Evolutionary conservation across 1,140 invertebrate species (phyloP).

Genomic region (Thalassaphorura encarpata): DNA sequence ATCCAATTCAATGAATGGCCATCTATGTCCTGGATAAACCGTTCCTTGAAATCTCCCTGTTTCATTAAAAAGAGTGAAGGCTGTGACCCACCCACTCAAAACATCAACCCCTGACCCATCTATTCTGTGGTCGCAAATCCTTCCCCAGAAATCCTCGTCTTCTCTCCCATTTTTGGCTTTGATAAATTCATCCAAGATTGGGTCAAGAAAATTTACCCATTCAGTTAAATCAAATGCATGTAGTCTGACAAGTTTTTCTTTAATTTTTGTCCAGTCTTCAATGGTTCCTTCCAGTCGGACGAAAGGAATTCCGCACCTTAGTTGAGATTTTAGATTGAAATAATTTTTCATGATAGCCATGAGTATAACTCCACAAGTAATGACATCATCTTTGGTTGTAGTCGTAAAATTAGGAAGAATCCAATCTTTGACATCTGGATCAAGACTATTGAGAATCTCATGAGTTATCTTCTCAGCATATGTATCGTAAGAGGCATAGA

Average conservation of each 20-base stretch:
- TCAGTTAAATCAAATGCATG: slow-evolving; percentile 7
- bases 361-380: slow-evolving; percentile 12
- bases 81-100: slow-evolving; percentile 11
- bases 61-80: slow-evolving; percentile 3
- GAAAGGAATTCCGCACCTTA: slow-evolving; percentile 7
- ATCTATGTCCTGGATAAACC: background rate
- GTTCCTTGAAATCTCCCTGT: background rate
- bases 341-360: slow-evolving; percentile 20
- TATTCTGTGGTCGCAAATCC: slow-evolving; percentile 3
- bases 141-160: slow-evolving; percentile 7
- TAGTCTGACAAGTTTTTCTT: slow-evolving; percentile 8
- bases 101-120: background rate
- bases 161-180: slow-evolving; percentile 5
- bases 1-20: background rate
- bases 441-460: slow-evolving; percentile 8
- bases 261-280: slow-evolving; percentile 14
- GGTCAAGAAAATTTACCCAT: slow-evolving; percentile 11
- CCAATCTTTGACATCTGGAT: slow-evolving; percentile 13
- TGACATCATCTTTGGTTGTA: slow-evolving; percentile 12
- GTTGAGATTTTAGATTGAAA: background rate
- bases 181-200: slow-evolving; percentile 10
- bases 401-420: slow-evolving; percentile 18
- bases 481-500: too few species aligned
- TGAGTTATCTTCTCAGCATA: too few species aligned
- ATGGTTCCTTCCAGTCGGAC: slow-evolving; percentile 6